Evolutionary conservation across 2,113 vertebrate species (phyloP).

Genomic region (Chaetops frenatus): DNA sequence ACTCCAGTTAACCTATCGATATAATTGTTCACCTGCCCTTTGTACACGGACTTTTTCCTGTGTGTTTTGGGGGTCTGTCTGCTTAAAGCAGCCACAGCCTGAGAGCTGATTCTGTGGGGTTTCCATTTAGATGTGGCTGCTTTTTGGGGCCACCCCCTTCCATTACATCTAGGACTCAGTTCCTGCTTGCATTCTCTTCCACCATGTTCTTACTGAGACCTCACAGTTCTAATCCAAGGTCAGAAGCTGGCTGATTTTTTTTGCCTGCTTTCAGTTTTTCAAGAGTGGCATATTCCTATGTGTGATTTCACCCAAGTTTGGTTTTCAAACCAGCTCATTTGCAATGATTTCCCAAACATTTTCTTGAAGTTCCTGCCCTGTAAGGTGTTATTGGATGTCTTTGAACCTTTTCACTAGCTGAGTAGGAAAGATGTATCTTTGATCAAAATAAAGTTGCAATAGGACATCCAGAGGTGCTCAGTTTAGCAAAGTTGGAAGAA

Average conservation of each 20-base stretch:
- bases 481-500: background rate
- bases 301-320: background rate
- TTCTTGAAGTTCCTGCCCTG: background rate
- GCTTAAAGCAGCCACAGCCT: background rate
- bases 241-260: background rate
- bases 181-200: background rate
- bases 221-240: background rate
- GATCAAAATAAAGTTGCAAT: background rate
- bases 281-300: background rate
- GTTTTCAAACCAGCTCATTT: background rate
- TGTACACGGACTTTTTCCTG: fast-evolving
- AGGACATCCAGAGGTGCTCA: background rate
- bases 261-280: background rate
- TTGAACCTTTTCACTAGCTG: background rate
- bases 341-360: background rate
- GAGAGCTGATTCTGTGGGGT: fast-evolving
- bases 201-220: background rate
- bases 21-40: background rate
- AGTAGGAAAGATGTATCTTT: background rate
- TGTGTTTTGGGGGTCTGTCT: background rate
- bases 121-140: background rate
- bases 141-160: background rate
- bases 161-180: background rate
- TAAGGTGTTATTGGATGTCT: background rate
- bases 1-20: background rate